phyloP scores from a whole-genome alignment of 1,140 invertebrate species.

The Copidosoma floridanum region DNA sequence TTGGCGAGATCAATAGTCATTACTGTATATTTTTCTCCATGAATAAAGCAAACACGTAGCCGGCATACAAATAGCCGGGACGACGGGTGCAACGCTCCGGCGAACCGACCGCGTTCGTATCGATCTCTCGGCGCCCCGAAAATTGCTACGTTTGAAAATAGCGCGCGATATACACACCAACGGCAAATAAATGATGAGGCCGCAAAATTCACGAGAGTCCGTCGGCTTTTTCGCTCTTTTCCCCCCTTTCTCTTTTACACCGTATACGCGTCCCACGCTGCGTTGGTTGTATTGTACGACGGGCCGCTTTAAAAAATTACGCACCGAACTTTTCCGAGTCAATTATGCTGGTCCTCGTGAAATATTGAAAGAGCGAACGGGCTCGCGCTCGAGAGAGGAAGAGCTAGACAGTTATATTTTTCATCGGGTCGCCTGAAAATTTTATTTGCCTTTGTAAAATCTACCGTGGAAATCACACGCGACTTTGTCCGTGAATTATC shows the following conservation, averaged over 20 bases:
- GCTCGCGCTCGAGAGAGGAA: neutral
- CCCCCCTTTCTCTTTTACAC: neutral
- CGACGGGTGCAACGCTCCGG: too few relatives aligned
- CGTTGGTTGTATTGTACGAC: too few relatives aligned
- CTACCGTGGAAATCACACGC: neutral
- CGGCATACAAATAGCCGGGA: too few relatives aligned
- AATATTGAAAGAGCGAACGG: slow-evolving; percentile 13
- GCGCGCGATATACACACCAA: neutral
- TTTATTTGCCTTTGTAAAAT: neutral
- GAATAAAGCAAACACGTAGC: too few relatives aligned
- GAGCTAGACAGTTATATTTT: neutral
- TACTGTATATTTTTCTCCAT: too few relatives aligned
- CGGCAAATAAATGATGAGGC: slow-evolving; percentile 21
- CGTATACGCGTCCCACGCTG: neutral
- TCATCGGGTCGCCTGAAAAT: slow-evolving; percentile 6
- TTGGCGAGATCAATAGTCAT: too few relatives aligned
- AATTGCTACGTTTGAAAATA: slow-evolving; percentile 17
- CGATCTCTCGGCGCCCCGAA: too few relatives aligned
- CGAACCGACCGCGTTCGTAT: too few relatives aligned
- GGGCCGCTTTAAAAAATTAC: slow-evolving; percentile 17
- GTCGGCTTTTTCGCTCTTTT: too few relatives aligned
- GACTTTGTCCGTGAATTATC: neutral
- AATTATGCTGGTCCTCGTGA: slow-evolving; percentile 13
- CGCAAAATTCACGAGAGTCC: slow-evolving; percentile 11
- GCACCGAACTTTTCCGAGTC: slow-evolving; percentile 5